phyloP scores from a whole-genome alignment of 1,140 invertebrate species.

The Atta cephalotes region DNA sequence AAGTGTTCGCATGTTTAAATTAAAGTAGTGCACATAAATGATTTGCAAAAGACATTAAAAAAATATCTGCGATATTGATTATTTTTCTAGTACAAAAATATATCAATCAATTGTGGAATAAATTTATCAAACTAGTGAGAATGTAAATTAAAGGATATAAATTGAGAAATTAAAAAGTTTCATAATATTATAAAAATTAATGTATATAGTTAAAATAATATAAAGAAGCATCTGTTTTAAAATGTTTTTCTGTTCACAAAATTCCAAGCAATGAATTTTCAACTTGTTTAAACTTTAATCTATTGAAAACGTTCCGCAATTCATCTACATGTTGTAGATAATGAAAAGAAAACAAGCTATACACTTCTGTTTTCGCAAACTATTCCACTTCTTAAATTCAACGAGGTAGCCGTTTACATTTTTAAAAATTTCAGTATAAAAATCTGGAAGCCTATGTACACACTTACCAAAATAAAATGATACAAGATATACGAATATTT shows the following conservation, averaged over 20 bases:
- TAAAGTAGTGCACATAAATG: neutral
- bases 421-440: neutral
- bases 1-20: neutral
- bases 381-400: neutral
- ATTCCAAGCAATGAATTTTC: neutral
- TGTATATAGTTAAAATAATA: neutral
- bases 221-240: neutral
- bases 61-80: neutral
- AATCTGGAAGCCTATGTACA: neutral
- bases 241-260: neutral
- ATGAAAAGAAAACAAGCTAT: slow-evolving; percentile 6
- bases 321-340: neutral
- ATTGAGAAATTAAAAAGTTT: neutral
- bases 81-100: neutral
- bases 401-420: neutral
- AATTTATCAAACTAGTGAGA: neutral
- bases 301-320: slow-evolving; percentile 15
- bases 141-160: neutral
- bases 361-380: neutral
- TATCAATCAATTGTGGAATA: neutral
- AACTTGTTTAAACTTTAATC: slow-evolving; percentile 25
- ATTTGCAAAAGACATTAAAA: neutral
- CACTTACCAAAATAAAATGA: neutral
- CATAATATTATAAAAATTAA: neutral
- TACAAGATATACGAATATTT: neutral